Percentiles rank a stretch among this genome's conserved stretches.
phyloP scores from a whole-genome alignment of 2,113 vertebrate species.

The Pseudopodoces humilis region DNA sequence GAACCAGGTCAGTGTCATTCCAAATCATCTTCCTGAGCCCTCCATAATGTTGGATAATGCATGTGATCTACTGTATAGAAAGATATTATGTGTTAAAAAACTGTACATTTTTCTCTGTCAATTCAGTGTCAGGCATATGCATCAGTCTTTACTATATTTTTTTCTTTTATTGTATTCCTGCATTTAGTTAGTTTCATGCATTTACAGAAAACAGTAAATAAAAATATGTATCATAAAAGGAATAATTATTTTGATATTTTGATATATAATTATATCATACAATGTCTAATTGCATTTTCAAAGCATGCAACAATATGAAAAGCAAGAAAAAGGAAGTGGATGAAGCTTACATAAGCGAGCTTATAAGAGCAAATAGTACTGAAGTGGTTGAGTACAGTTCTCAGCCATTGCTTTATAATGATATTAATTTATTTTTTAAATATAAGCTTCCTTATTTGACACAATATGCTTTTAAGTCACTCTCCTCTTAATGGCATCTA shows the following conservation, averaged over 20 bases:
- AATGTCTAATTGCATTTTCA: background rate
- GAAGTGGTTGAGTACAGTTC: background rate
- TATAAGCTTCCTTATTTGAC: background rate
- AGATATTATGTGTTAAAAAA: background rate
- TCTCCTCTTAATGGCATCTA: background rate
- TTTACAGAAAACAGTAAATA: background rate
- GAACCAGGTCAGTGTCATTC: constrained; percentile 46
- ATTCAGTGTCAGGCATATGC: background rate
- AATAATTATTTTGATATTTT: background rate
- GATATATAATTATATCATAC: no score
- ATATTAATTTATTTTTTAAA: background rate
- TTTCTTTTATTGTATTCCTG: background rate
- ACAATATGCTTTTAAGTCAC: background rate
- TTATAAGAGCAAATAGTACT: background rate
- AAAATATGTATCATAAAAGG: background rate
- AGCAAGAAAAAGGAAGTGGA: background rate
- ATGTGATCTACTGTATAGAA: background rate
- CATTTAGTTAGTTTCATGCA: background rate
- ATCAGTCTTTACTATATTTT: background rate
- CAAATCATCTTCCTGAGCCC: constrained; percentile 6
- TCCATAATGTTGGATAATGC: background rate
- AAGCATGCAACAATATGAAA: background rate
- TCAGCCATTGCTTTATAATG: background rate
- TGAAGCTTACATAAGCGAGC: background rate
- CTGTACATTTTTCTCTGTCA: background rate